phyloP scores from a whole-genome alignment of 2,797 vertebrate species.

The Poecilia velifera region DNA sequence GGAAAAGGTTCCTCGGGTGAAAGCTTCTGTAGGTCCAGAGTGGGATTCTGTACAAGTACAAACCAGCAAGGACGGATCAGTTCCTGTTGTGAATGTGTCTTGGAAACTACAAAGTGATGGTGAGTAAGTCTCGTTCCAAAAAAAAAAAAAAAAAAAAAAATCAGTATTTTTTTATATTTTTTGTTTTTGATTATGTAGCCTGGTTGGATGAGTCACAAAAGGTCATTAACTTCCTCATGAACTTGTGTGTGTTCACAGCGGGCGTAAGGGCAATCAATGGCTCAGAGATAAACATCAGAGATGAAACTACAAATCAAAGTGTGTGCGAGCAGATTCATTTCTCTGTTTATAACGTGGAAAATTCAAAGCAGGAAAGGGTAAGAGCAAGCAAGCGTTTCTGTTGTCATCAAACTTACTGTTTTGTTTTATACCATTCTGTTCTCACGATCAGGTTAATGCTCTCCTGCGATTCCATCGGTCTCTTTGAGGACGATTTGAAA shows the following conservation, averaged over 20 bases:
- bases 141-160: not conserved
- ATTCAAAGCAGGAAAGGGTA: constrained; percentile 13
- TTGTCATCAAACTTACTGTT: not conserved
- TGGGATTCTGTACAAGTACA: constrained; percentile 26
- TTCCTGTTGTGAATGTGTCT: constrained; percentile 56
- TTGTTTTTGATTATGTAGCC: not conserved
- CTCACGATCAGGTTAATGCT: not conserved
- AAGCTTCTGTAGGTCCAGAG: constrained; percentile 39
- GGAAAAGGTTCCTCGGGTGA: accelerated
- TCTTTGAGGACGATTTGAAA: not conserved
- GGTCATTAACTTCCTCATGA: not conserved
- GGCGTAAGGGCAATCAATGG: constrained; percentile 30
- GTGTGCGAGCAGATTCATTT: constrained; percentile 71
- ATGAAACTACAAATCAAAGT: constrained; percentile 65
- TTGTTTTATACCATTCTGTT: not conserved
- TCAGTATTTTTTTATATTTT: no score
- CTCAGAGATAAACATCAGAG: constrained; percentile 66
- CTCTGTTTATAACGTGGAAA: not conserved
- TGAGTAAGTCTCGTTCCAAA: constrained; percentile 22
- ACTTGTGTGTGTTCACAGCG: constrained; percentile 46
- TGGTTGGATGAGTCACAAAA: not conserved
- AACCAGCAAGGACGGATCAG: constrained; percentile 43
- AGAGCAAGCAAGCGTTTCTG: constrained; percentile 3
- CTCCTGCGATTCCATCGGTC: not conserved
- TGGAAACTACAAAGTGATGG: constrained; percentile 61